These are phyloP conservation scores for Athene cunicularia DNA, from an alignment of 2,113 vertebrate genomes.

Conservation along the genomic window DNA sequence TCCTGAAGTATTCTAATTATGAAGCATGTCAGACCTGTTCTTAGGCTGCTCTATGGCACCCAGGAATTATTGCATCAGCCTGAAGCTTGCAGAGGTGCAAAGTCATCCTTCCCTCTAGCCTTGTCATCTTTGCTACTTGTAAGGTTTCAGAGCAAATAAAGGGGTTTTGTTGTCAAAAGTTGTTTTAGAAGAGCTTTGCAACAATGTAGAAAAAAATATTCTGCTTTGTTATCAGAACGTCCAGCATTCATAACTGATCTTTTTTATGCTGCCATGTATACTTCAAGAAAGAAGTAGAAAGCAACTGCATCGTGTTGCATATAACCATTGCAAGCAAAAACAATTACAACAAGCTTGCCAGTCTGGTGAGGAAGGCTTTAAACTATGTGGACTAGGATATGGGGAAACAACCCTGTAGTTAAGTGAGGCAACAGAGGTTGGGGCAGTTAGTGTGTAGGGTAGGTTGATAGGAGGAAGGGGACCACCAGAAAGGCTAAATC, in stretches of 20 bases:
- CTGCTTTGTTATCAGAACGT: neutral
- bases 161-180: neutral
- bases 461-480: neutral
- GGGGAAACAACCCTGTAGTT: neutral
- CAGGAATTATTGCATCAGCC: conserved; percentile 23
- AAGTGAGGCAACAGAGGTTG: neutral
- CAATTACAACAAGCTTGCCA: neutral
- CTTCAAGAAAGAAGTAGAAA: neutral
- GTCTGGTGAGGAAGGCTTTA: neutral
- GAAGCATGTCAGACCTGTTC: conserved; percentile 46
- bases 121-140: neutral
- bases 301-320: neutral
- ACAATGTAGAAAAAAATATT: neutral
- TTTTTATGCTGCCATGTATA: neutral
- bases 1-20: conserved; percentile 31
- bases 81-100: neutral
- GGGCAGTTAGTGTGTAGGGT: neutral
- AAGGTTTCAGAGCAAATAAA: neutral
- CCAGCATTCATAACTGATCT: neutral
- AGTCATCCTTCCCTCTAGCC: neutral
- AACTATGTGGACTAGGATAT: neutral
- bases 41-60: neutral
- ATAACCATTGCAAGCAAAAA: neutral
- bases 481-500: neutral
- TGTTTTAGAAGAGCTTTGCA: neutral